Base-by-base conservation (phyloP, 2,888 invertebrate genomes). In the Blastobasis lacticolella region DNA sequence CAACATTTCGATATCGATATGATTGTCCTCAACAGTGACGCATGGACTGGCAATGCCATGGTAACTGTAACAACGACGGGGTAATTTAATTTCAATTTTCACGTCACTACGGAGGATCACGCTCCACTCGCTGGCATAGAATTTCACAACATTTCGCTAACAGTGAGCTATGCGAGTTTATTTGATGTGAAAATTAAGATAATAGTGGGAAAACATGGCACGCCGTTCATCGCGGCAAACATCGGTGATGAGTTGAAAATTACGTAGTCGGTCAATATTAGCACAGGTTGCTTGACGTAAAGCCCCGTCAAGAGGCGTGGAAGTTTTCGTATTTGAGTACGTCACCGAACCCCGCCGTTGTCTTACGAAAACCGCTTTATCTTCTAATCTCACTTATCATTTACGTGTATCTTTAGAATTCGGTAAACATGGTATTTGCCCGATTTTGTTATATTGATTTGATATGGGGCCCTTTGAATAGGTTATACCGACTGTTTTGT, bases 191-290 rank as follows among this genome's bases (percentile, higher is more conserved):
- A 63, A 66, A 67, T 71, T 69, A 68, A 55, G 60, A 60, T 57
- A 57, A 41, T 57, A 54, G 57, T 64, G 64, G 59, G 60, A 71
- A 73, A 64, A 64, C 57, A 52, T 51, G 55, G 54, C 60, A 54
- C 56, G 62, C 59, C 54, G 61, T 60, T 66, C 51, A 54, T 59
- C 52, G 59, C 56, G 54, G 61, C 56, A 57, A 57, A 60, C 63
- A 64, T 59, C 59, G 62, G 41, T 50, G 44, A 48, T 58, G 53
- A 53, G 48, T 49, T 51, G 47, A 51, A 49, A 53, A 57, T 59
- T 49, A 49, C 79, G 77, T 78, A 70, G 66, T 61, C 56, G 23
- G 71, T 69, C 69, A 81, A 82, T 78, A 81, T 85, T 84, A 79
- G 73, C 55, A 58, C 56, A 67, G 63, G 56, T 48, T 57, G 57